phyloP scores from a whole-genome alignment of 2,888 invertebrate genomes.

The Theodoxus fluviatilis region DNA sequence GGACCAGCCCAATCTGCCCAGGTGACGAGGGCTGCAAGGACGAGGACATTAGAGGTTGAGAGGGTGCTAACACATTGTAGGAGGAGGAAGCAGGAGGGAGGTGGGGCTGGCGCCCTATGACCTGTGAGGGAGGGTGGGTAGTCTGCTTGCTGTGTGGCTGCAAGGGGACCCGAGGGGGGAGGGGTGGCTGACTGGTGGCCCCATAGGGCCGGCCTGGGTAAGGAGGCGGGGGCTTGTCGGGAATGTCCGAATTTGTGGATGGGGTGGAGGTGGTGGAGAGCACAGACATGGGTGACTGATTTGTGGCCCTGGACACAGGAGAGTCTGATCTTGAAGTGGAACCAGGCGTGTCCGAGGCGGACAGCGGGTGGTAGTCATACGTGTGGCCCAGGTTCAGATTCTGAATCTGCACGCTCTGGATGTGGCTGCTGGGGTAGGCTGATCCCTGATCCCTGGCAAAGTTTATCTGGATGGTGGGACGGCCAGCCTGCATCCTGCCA shows the following conservation, averaged over 20 bases:
- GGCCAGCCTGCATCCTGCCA: slow-evolving; percentile 67
- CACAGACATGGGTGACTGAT: slow-evolving; percentile 64
- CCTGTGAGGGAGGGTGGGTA: slow-evolving; percentile 20
- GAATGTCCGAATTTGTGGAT: slow-evolving; percentile 63
- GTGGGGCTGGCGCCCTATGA: slow-evolving; percentile 22
- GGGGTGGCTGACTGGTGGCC: slow-evolving; percentile 20
- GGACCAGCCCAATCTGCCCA: slow-evolving; percentile 22
- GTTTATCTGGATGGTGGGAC: slow-evolving; percentile 36
- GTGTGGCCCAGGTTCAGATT: slow-evolving; percentile 29
- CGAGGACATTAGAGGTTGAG: slow-evolving; percentile 23
- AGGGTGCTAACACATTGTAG: background rate
- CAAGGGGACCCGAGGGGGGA: slow-evolving; percentile 50
- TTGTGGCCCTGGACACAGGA: slow-evolving; percentile 57
- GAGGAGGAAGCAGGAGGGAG: slow-evolving; percentile 15
- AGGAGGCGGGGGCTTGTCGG: slow-evolving; percentile 63
- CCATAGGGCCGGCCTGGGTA: slow-evolving; percentile 48
- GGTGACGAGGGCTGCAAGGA: slow-evolving; percentile 25
- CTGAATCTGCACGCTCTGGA: slow-evolving; percentile 34
- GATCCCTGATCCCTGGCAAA: slow-evolving; percentile 27
- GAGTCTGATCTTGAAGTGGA: slow-evolving; percentile 61
- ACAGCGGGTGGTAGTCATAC: slow-evolving; percentile 31
- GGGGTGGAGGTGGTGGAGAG: slow-evolving; percentile 62
- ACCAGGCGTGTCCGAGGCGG: slow-evolving; percentile 44
- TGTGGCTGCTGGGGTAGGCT: slow-evolving; percentile 31
- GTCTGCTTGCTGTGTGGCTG: slow-evolving; percentile 35